Evolutionary conservation across 1,140 invertebrate genomes (phyloP), one percentile per base, ranked within the genome.

Genomic region (Neuroterus valhalla): DNA sequence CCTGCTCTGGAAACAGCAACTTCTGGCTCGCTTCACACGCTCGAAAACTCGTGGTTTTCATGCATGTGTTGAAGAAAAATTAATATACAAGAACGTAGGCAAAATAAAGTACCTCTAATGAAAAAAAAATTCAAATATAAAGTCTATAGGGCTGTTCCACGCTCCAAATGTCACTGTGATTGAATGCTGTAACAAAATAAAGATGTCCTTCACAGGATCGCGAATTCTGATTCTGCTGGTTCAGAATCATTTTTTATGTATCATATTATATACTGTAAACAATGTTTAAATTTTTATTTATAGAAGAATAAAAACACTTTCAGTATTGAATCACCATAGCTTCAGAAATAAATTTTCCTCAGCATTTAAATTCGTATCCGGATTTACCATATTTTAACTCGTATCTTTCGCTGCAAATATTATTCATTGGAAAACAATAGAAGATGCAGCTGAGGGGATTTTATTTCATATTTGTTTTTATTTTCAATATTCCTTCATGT

Each of bases 191-290:
- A n/a, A 62, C 26, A 62, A 62, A 38, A 55, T 12, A 26, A 55
- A 62, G 6, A 38, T 38, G 31, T 62, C n/a, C 3, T 31, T 23
- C 31, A 23, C 31, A 62, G 14, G 55, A 62, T 62, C 19, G 21
- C 8, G 23, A 55, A 55, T 55, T 55, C 21, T 15, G 55, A 62
- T 62, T 62, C 55, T 62, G 55, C 55, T 62, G 55, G 55, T 31
- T n/a, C 55, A n/a, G 55, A 62, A 26, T 62, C 26, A 3, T n/a
- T 62, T 62, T 62, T 31, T 31, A n/a, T 38, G 55, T 31, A 19
- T 19, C 4, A 17, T 17, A 50, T 15, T 21, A 12, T 50, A 50
- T 21, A 50, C 17, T 50, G 8, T 8, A 50, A 19, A 21, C 19
- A 6, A 21, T 50, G 19, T 50, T 17, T 50, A 6, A 50, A 50